Evolutionary conservation across 2,113 vertebrate species (phyloP).

Genomic region (Hypocryptadius cinnamomeus): DNA sequence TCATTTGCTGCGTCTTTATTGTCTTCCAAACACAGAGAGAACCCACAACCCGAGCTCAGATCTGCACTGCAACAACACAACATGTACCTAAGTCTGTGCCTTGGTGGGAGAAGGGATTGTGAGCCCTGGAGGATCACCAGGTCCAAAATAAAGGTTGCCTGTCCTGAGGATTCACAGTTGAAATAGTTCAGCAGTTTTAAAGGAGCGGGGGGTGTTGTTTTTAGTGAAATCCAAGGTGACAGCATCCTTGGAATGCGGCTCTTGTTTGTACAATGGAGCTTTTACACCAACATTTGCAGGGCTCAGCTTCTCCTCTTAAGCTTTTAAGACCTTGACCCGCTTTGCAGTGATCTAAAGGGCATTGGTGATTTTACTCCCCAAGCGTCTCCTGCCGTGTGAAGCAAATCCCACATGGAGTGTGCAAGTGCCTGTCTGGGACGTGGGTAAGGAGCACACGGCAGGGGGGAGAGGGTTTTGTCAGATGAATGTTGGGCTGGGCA

Average conservation of each 20-base stretch:
- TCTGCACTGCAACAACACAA: background rate
- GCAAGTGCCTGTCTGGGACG: background rate
- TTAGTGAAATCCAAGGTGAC: slow-evolving; percentile 31
- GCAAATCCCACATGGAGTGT: background rate
- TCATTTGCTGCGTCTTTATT: background rate
- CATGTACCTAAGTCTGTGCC: rapidly evolving
- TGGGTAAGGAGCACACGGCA: background rate
- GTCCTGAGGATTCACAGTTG: background rate
- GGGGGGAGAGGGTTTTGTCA: background rate
- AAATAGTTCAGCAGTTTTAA: background rate
- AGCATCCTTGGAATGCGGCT: background rate
- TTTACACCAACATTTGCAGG: background rate
- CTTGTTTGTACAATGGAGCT: slow-evolving; percentile 11
- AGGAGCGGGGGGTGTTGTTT: background rate
- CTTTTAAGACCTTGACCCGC: background rate
- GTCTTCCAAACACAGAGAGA: background rate
- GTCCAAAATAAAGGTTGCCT: background rate
- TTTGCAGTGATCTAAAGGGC: background rate
- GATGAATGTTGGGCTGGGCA: background rate
- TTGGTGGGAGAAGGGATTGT: background rate
- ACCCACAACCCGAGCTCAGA: background rate
- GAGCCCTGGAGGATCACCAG: background rate
- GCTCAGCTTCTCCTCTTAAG: slow-evolving; percentile 23
- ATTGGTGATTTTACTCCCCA: background rate
- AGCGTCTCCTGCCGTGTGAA: background rate